phyloP scores from a whole-genome alignment of 2,797 vertebrate genomes.

The Paratrypauchen microcephalus region DNA sequence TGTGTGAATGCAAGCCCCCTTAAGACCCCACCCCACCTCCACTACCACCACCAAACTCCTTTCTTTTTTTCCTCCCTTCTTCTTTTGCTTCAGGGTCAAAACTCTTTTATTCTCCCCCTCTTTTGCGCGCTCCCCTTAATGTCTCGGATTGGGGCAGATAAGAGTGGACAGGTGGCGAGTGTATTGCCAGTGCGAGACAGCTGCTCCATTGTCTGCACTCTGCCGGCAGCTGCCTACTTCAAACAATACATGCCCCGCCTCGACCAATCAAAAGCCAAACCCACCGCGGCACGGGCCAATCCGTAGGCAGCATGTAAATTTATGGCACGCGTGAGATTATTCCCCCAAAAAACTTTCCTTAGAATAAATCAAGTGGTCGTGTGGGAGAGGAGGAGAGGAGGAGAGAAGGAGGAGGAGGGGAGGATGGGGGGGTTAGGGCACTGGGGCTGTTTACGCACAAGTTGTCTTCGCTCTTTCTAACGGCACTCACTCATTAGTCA shows the following conservation, averaged over 20 bases:
- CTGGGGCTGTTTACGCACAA: conserved; percentile 65
- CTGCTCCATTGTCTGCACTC: conserved; percentile 98
- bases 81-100: conserved; percentile 88
- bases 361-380: conserved; percentile 83
- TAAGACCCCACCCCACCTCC: conserved; percentile 77
- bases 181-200: conserved; percentile 97
- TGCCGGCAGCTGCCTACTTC: conserved; percentile 98
- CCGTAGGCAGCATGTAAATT: conserved; percentile 88
- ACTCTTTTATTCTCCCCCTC: conserved; percentile 88
- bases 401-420: conserved; percentile 4
- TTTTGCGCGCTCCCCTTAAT: conserved; percentile 88
- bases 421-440: not conserved
- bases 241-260: conserved; percentile 88
- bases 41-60: conserved; percentile 79
- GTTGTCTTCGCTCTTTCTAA: conserved; percentile 58
- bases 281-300: conserved; percentile 78
- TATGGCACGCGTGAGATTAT: conserved; percentile 96
- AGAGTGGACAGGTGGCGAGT: conserved; percentile 99
- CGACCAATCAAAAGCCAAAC: conserved; percentile 81
- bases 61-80: conserved; percentile 62
- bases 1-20: conserved; percentile 54
- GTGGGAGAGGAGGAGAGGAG: conserved; percentile 52
- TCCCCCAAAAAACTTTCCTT: conserved; percentile 82
- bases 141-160: conserved; percentile 94
- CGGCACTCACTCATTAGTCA: conserved; percentile 38